Evolutionary conservation across 35 echinoderm and acorn worm genomes (phyloP).

Genomic region (Amphiura filiformis): DNA sequence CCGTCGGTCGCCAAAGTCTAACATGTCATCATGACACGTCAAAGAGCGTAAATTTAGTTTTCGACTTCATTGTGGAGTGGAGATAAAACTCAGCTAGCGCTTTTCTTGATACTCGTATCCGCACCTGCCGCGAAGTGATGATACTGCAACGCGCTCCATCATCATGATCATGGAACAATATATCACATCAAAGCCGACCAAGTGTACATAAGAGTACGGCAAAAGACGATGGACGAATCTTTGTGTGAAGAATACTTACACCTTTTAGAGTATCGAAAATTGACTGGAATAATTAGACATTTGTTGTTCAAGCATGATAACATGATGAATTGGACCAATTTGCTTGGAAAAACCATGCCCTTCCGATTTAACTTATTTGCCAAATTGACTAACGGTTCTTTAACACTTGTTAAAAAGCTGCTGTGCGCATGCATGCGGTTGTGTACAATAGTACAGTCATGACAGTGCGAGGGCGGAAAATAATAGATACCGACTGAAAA

Average conservation of each 20-base stretch:
- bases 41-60: background rate
- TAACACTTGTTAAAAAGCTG: no score
- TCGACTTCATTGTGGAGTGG: background rate
- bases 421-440: no score
- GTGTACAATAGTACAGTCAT: no score
- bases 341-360: background rate
- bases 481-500: no score
- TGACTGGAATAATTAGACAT: background rate
- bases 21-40: background rate
- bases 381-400: no score
- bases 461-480: no score
- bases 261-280: background rate
- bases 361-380: background rate
- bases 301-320: conserved; percentile 1
- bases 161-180: background rate
- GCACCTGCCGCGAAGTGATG: background rate
- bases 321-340: background rate
- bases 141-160: background rate
- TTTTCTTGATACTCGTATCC: background rate
- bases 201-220: background rate
- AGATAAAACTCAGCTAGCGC: background rate
- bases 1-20: background rate
- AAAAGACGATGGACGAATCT: background rate
- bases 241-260: background rate
- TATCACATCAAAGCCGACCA: background rate